Evolutionary conservation across 2,888 invertebrate species (phyloP).

Genomic region (Nebria brevicollis): DNA sequence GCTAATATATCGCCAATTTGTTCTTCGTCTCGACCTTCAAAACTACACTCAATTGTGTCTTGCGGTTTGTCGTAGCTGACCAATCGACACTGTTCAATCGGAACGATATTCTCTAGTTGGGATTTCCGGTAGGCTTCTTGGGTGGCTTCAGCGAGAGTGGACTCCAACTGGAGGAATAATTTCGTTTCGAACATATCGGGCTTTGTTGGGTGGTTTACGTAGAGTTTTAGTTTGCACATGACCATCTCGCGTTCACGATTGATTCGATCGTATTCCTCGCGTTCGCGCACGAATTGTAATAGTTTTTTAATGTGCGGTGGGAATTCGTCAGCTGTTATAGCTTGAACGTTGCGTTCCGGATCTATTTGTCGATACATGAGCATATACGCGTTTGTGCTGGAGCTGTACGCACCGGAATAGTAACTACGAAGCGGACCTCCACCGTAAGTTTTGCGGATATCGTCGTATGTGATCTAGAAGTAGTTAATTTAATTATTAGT

Average conservation of each 20-base stretch:
- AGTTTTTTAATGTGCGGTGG: conserved; percentile 77
- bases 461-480: conserved; percentile 77
- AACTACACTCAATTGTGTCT: conserved; percentile 74
- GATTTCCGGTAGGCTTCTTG: conserved; percentile 69
- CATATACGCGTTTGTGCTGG: conserved; percentile 91
- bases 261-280: conserved; percentile 72
- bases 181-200: conserved; percentile 67
- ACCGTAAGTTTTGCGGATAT: conserved; percentile 85
- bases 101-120: conserved; percentile 68
- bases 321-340: conserved; percentile 75
- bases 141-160: conserved; percentile 70
- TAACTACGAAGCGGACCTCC: conserved; percentile 73
- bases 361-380: conserved; percentile 87
- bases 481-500: background rate
- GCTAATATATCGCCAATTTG: conserved; percentile 63
- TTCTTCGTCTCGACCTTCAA: conserved; percentile 69
- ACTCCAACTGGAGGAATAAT: conserved; percentile 69
- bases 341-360: conserved; percentile 69
- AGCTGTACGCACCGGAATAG: conserved; percentile 79
- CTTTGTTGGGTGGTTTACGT: conserved; percentile 70
- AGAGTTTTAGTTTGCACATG: conserved; percentile 72
- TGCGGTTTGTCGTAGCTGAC: conserved; percentile 74
- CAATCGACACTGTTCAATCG: conserved; percentile 75
- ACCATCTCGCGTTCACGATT: conserved; percentile 71
- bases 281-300: conserved; percentile 71